These are phyloP conservation scores for Sebastes alutus DNA, from an alignment of 2,797 vertebrate genomes.

Conservation along the genomic window DNA sequence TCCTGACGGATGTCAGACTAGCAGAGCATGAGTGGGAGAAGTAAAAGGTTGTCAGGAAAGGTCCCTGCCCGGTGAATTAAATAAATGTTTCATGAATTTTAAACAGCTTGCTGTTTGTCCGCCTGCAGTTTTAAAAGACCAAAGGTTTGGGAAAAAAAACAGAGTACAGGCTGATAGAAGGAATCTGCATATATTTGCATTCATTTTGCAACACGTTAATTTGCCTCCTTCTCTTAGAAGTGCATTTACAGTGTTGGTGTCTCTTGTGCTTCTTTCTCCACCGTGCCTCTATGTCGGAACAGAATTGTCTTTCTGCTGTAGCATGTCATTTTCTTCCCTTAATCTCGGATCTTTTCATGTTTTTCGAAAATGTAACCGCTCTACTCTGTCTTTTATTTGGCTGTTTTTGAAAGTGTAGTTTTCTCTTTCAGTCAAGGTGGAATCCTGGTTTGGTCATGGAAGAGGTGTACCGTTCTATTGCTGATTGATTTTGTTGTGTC, in stretches of 20 bases:
- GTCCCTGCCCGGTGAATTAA: slow-evolving; percentile 77
- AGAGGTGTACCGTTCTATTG: not conserved
- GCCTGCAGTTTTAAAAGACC: slow-evolving; percentile 82
- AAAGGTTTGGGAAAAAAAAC: slow-evolving; percentile 71
- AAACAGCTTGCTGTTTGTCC: slow-evolving; percentile 81
- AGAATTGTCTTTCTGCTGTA: slow-evolving; percentile 46
- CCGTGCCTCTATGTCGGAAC: slow-evolving; percentile 35
- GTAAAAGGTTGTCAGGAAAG: slow-evolving; percentile 78
- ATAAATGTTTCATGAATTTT: slow-evolving; percentile 84
- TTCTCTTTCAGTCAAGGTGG: slow-evolving; percentile 31
- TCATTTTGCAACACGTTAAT: slow-evolving; percentile 80
- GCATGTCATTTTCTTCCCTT: slow-evolving; percentile 52
- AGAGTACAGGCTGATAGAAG: slow-evolving; percentile 71
- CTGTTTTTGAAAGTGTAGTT: slow-evolving; percentile 36
- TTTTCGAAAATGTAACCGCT: slow-evolving; percentile 40
- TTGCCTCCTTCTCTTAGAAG: slow-evolving; percentile 72
- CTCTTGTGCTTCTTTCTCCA: slow-evolving; percentile 39
- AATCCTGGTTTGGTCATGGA: slow-evolving; percentile 3
- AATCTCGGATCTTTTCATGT: slow-evolving; percentile 66
- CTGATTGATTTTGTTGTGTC: not conserved
- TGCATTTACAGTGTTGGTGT: slow-evolving; percentile 62
- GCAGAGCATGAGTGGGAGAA: slow-evolving; percentile 58
- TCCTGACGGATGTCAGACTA: slow-evolving; percentile 74
- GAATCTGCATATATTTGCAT: slow-evolving; percentile 88
- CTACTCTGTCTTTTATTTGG: slow-evolving; percentile 41